Base-by-base conservation (phyloP, 1,140 invertebrate genomes). In the Caligus rogercresseyi region DNA sequence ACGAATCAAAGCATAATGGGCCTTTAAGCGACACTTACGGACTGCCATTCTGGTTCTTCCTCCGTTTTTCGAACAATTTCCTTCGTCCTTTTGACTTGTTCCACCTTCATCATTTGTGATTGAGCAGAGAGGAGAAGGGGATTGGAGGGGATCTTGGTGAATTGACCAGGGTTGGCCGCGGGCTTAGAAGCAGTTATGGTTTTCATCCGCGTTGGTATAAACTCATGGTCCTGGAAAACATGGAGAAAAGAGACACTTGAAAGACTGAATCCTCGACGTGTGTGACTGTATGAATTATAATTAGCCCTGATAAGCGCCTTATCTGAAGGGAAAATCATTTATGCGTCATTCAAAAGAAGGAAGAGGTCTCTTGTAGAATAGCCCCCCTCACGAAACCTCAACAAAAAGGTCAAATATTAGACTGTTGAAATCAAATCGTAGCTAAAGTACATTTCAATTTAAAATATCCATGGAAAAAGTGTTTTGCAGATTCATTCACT, bases 131-230 rank as follows among this genome's bases (percentile, higher is more conserved):
- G 24, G 2, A 62, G 31, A 1, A 62, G 60, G 20, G 60, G 60
- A 24, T 62, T 62, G 43, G 60, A 62, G 43, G 57, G 57, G 26
- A 60, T 31, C 51, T 43, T 60, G 18, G 60, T 62, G 23, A 62
- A 62, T 23, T 62, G 60, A 1, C 20, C 51, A 1, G 60, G 60
- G 16, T 62, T 53, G 20, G 52, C 60, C 16, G 60, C 60, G 2
- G 60, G 60, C 25, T 62, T 62, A 24, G 43, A 54, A 24, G 60
- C 60, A 14, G n/a, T 52, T 21, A 62, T 62, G 15, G 43, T 54
- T 21, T 52, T 54, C 60, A 54, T 54, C 11, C 60, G 31, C 21
- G 60, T 62, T 59, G 60, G 60, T 18, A 62, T 62, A 43, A 62
- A 62, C 24, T 62, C 60, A 25, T 62, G 60, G 21, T 62, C 60